Conservation (phyloP, 2,797 vertebrate species). For the Gymnodraco acuticeps region DNA sequence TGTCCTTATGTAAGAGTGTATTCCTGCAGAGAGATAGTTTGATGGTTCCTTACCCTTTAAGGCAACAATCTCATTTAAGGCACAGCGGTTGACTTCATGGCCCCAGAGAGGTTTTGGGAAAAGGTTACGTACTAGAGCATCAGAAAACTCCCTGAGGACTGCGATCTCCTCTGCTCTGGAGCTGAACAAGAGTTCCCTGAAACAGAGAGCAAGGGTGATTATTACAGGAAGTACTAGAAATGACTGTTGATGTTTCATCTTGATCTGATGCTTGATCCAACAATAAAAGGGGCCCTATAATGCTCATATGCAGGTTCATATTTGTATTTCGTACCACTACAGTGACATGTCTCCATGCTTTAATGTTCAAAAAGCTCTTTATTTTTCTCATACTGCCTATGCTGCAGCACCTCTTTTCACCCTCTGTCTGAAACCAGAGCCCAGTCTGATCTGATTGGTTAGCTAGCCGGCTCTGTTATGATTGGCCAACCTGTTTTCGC, state of each 20-base stretch:
- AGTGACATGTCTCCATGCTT: no score
- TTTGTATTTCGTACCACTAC: no score
- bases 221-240: background rate
- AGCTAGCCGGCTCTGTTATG: no score
- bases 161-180: slow-evolving; percentile 78
- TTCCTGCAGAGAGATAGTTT: slow-evolving; percentile 47
- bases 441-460: no score
- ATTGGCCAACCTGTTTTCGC: no score
- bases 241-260: slow-evolving; percentile 3
- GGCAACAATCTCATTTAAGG: slow-evolving; percentile 85
- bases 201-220: slow-evolving; percentile 32
- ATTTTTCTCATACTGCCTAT: no score
- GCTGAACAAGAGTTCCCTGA: slow-evolving; percentile 77
- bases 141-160: slow-evolving; percentile 79
- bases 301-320: no score
- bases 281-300: no score
- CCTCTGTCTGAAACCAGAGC: no score
- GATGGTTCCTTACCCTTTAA: slow-evolving; percentile 82
- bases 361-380: no score
- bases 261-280: no score
- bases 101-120: slow-evolving; percentile 77
- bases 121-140: slow-evolving; percentile 82
- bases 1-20: slow-evolving; percentile 46
- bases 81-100: slow-evolving; percentile 78
- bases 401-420: no score